Evolutionary conservation across 2,888 invertebrate genomes (phyloP).

Genomic region (Schrankia costaestrigalis): DNA sequence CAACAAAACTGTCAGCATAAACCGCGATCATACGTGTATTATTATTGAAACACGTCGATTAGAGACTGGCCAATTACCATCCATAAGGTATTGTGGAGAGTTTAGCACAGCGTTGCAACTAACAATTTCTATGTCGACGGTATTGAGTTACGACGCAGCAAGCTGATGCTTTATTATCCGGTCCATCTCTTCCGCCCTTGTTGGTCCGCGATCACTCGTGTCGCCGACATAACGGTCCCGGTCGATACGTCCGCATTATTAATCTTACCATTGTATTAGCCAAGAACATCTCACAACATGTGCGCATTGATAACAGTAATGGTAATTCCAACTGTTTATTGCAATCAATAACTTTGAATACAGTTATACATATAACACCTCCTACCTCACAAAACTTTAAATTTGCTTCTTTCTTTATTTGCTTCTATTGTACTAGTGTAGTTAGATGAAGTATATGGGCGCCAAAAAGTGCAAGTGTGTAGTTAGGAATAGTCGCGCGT

Average conservation of each 20-base stretch:
- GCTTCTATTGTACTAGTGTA: no score
- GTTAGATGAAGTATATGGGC: conserved; percentile 19
- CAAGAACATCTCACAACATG: conserved; percentile 66
- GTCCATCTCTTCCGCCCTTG: conserved; percentile 78
- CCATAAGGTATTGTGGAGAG: conserved; percentile 52
- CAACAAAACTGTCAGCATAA: conserved; percentile 34
- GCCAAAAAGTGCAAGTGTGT: conserved; percentile 28
- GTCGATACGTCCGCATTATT: conserved; percentile 70
- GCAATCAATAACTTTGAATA: conserved; percentile 69
- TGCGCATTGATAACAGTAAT: conserved; percentile 72
- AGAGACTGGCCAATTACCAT: conserved; percentile 63
- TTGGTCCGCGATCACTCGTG: conserved; percentile 71
- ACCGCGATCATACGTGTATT: conserved; percentile 37
- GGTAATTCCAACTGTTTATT: conserved; percentile 55
- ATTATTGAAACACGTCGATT: conserved; percentile 62
- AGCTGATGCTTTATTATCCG: conserved; percentile 75
- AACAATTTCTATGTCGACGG: conserved; percentile 73
- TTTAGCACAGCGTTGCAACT: conserved; percentile 57
- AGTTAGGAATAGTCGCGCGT: conserved; percentile 48
- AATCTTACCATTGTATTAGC: conserved; percentile 77
- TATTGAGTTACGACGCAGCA: conserved; percentile 70
- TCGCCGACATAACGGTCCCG: conserved; percentile 66
- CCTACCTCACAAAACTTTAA: conserved; percentile 38
- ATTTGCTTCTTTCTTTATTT: conserved; percentile 4
- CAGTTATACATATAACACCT: conserved; percentile 60